Conservation (phyloP, 2,797 vertebrate species). For the Crotalus adamanteus region DNA sequence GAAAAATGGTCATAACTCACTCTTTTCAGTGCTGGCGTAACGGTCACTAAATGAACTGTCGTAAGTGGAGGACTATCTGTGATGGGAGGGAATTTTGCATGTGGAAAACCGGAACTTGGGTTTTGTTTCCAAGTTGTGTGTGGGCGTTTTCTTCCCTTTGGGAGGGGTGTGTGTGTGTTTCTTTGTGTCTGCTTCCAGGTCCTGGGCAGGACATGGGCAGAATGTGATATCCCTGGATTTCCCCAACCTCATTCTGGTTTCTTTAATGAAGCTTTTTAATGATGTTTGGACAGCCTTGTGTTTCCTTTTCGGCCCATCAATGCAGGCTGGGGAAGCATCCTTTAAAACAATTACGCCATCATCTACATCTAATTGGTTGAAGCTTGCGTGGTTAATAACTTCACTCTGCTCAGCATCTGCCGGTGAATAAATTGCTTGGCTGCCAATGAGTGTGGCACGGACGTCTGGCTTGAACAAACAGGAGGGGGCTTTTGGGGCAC, state of each 20-base stretch:
- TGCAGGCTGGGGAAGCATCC: neutral
- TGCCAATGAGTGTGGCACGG: too few relatives aligned
- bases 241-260: neutral
- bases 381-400: constrained; percentile 14
- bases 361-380: constrained; percentile 25
- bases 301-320: neutral
- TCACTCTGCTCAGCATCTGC: neutral
- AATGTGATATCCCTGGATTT: neutral
- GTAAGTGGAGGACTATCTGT: too few relatives aligned
- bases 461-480: neutral
- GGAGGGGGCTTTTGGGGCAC: neutral
- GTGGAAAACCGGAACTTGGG: neutral
- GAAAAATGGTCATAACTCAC: neutral
- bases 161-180: neutral
- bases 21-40: neutral
- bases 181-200: neutral
- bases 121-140: too few relatives aligned
- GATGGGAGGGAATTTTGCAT: neutral
- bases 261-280: neutral
- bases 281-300: neutral
- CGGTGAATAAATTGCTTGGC: neutral
- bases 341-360: constrained; percentile 8
- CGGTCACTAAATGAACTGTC: neutral
- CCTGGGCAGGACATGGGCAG: neutral
- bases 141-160: neutral